These are phyloP conservation scores for Laterallus jamaicensis DNA, from an alignment of 2,113 vertebrate species.

Conservation along the genomic window DNA sequence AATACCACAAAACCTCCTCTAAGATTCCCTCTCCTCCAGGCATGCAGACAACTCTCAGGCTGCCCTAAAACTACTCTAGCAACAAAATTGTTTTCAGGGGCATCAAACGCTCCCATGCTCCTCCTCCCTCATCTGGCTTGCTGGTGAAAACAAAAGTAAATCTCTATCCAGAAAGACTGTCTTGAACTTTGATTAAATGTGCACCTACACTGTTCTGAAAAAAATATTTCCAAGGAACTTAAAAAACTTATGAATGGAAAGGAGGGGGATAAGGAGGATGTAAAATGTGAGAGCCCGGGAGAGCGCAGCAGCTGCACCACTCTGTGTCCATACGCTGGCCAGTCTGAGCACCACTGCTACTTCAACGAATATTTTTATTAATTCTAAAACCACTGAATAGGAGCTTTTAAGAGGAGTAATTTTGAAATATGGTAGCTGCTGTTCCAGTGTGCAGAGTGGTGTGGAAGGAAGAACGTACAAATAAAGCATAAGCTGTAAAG, in stretches of 20 bases:
- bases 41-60: neutral
- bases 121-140: neutral
- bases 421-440: conserved; percentile 4
- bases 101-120: neutral
- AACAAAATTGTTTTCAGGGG: neutral
- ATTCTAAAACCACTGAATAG: neutral
- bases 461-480: conserved; percentile 34
- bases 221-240: neutral
- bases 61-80: neutral
- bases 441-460: neutral
- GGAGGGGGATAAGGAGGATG: neutral
- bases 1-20: neutral
- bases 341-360: neutral
- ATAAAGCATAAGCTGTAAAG: conserved; percentile 44
- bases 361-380: neutral
- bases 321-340: neutral
- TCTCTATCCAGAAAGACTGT: neutral
- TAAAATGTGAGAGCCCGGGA: neutral
- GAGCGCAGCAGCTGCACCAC: neutral
- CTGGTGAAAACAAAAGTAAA: neutral
- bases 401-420: conserved; percentile 11
- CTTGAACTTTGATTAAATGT: neutral
- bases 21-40: neutral
- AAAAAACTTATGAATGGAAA: neutral
- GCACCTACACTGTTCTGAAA: neutral